Conservation (phyloP, 2,113 vertebrate genomes). For the Tyrannus savana region DNA sequence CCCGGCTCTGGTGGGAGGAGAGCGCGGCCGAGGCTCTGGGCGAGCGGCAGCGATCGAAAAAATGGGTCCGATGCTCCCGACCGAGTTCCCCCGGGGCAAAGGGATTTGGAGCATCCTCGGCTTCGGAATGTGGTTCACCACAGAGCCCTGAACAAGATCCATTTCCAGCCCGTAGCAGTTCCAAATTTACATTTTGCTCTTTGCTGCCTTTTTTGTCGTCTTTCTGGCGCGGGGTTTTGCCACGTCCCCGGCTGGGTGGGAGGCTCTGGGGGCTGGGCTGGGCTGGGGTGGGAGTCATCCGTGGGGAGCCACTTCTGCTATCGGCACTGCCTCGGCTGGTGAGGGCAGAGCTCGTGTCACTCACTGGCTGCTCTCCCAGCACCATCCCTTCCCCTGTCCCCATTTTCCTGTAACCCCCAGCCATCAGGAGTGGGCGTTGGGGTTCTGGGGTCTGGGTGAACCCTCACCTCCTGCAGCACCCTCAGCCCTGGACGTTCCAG, state of each 20-base stretch:
- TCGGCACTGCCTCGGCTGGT: fast-evolving
- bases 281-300: not conserved
- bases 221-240: not conserved
- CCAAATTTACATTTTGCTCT: not conserved
- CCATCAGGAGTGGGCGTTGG: fast-evolving
- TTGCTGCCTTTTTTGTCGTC: not conserved
- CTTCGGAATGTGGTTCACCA: not conserved
- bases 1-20: not conserved
- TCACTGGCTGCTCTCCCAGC: not conserved
- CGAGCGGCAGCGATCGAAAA: not conserved
- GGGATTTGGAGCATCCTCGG: not conserved
- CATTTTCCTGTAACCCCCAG: not conserved
- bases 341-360: fast-evolving
- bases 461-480: not conserved
- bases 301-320: not conserved
- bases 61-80: not conserved
- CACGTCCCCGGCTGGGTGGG: not conserved
- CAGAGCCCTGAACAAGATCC: not conserved
- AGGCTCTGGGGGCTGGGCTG: not conserved
- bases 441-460: not conserved
- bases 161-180: not conserved
- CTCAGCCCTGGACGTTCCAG: not conserved
- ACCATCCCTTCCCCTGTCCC: not conserved
- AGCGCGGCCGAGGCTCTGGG: fast-evolving
- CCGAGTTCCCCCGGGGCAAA: not conserved